Percentiles rank a stretch among this genome's conserved stretches.
Conservation (phyloP, 2,888 invertebrate species). For the Athripsodes cinereus region DNA sequence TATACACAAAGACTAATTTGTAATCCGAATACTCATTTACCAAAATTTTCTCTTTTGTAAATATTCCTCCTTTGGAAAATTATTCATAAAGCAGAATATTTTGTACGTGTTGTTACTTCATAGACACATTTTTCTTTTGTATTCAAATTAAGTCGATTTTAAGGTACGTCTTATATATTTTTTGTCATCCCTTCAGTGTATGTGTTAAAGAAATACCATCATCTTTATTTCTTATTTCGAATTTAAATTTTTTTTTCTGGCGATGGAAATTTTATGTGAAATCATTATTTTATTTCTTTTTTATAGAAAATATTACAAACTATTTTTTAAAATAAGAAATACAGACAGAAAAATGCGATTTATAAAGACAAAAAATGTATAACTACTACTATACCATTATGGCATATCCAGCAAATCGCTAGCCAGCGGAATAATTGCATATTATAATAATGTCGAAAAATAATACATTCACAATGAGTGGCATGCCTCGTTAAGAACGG, state of each 20-base stretch:
- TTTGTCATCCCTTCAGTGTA: not conserved
- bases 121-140: slow-evolving; percentile 2
- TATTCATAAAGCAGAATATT: slow-evolving; percentile 6
- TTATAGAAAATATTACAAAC: too few relatives aligned
- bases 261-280: too few relatives aligned
- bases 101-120: slow-evolving; percentile 1
- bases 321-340: too few relatives aligned
- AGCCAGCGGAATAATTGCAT: too few relatives aligned
- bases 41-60: not conserved
- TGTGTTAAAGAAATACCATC: not conserved
- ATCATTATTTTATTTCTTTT: too few relatives aligned
- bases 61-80: slow-evolving; percentile 1
- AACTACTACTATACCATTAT: too few relatives aligned
- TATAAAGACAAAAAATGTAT: too few relatives aligned
- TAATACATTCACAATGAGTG: too few relatives aligned
- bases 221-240: not conserved
- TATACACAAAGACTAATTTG: slow-evolving; percentile 3
- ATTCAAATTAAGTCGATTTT: slow-evolving; percentile 5
- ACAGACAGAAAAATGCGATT: too few relatives aligned
- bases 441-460: too few relatives aligned
- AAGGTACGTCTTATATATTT: not conserved
- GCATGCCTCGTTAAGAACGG: too few relatives aligned
- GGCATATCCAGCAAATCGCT: too few relatives aligned
- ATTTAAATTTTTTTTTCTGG: not conserved
- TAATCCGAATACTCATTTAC: slow-evolving; percentile 6